Evolutionary conservation across 2,113 vertebrate species (phyloP).

Genomic region (Pachyramphus minor): DNA sequence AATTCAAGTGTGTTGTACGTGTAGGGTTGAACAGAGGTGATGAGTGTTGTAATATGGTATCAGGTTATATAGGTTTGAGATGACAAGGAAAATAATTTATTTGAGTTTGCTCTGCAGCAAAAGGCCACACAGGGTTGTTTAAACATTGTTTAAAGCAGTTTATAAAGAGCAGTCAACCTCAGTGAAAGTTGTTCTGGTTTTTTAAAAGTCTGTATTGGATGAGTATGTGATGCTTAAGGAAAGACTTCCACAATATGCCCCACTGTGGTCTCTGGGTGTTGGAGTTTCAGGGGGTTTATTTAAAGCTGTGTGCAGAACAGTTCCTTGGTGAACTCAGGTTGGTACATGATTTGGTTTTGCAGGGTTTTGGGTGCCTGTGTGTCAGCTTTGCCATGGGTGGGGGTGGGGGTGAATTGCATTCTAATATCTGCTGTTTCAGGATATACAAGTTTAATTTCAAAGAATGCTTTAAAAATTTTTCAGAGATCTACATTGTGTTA

Average conservation of each 20-base stretch:
- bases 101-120: background rate
- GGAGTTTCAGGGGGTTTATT: background rate
- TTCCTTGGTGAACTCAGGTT: background rate
- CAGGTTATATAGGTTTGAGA: background rate
- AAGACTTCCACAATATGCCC: background rate
- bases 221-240: background rate
- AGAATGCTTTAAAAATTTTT: background rate
- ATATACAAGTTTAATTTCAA: background rate
- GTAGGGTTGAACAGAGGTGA: background rate
- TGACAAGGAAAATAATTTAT: background rate
- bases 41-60: background rate
- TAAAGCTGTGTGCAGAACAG: background rate
- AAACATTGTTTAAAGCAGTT: background rate
- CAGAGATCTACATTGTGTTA: background rate
- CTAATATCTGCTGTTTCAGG: background rate
- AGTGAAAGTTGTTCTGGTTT: background rate
- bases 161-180: background rate
- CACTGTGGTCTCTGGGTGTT: background rate
- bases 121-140: background rate
- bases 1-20: background rate
- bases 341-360: background rate
- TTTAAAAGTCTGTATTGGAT: background rate
- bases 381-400: background rate
- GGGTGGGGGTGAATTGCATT: background rate
- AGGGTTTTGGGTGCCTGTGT: background rate